Evolutionary conservation across 2,888 invertebrate species (phyloP).

Genomic region (Alloscopus bannaensis): DNA sequence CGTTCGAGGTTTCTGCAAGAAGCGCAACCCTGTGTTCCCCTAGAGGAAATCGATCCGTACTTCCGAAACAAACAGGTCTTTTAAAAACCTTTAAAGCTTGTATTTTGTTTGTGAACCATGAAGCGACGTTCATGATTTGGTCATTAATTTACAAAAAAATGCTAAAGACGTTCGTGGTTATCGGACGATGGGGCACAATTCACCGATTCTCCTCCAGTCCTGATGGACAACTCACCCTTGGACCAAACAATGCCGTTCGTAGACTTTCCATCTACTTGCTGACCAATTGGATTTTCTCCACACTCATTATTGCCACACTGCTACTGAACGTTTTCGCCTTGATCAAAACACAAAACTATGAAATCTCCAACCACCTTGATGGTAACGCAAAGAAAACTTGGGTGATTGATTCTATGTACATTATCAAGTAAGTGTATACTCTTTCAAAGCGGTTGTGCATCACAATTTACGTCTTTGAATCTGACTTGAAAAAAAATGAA

Average conservation of each 20-base stretch:
- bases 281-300: constrained; percentile 62
- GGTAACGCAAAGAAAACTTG: constrained; percentile 5
- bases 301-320: constrained; percentile 44
- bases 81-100: neutral
- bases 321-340: constrained; percentile 48
- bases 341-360: constrained; percentile 45
- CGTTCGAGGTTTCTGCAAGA: constrained; percentile 51
- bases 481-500: constrained; percentile 49
- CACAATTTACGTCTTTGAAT: constrained; percentile 54
- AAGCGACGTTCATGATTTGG: too few species aligned
- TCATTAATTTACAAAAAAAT: too few species aligned
- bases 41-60: constrained; percentile 63
- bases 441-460: constrained; percentile 48
- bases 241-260: constrained; percentile 41
- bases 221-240: constrained; percentile 35
- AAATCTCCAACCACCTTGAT: constrained; percentile 23
- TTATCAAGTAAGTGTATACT: constrained; percentile 43
- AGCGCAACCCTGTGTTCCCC: constrained; percentile 56
- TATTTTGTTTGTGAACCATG: neutral
- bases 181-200: constrained; percentile 61
- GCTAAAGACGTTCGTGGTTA: constrained; percentile 60
- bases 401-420: constrained; percentile 35
- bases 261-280: constrained; percentile 43
- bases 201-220: constrained; percentile 48
- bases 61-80: constrained; percentile 61